Conservation (phyloP, 1,140 invertebrate genomes). For the Trichogramma pretiosum region DNA sequence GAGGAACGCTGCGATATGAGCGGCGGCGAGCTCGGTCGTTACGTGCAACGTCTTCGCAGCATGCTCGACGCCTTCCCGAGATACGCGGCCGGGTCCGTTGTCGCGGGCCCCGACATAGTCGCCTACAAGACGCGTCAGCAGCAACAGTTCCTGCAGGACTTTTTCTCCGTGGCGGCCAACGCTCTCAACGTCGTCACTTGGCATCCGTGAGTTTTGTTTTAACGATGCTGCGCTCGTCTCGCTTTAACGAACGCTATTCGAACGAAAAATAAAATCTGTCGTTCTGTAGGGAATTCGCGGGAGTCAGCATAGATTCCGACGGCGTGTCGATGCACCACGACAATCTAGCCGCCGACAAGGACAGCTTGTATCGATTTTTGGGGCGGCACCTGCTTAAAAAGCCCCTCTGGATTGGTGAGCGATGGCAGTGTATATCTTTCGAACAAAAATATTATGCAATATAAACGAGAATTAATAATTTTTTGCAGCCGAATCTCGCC, state of each 20-base stretch:
- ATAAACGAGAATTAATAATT: constrained; percentile 7
- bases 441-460: no score
- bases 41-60: constrained; percentile 49
- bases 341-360: constrained; percentile 27
- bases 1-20: constrained; percentile 30
- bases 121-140: constrained; percentile 35
- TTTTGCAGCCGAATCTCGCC: constrained; percentile 35
- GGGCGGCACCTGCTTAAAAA: constrained; percentile 25
- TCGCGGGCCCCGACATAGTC: constrained; percentile 40
- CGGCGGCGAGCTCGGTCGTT: constrained; percentile 37
- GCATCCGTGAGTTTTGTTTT: constrained; percentile 50
- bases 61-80: constrained; percentile 50
- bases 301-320: constrained; percentile 19
- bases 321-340: constrained; percentile 28
- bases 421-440: no score
- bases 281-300: constrained; percentile 26
- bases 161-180: constrained; percentile 45
- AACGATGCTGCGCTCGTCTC: not conserved
- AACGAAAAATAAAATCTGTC: not conserved
- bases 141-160: constrained; percentile 48
- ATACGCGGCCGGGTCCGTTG: constrained; percentile 32
- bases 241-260: not conserved
- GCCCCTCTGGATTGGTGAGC: constrained; percentile 38
- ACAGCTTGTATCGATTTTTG: constrained; percentile 29
- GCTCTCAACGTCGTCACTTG: constrained; percentile 52